Conservation (phyloP, 2,113 vertebrate species). For the Tinamus guttatus region DNA sequence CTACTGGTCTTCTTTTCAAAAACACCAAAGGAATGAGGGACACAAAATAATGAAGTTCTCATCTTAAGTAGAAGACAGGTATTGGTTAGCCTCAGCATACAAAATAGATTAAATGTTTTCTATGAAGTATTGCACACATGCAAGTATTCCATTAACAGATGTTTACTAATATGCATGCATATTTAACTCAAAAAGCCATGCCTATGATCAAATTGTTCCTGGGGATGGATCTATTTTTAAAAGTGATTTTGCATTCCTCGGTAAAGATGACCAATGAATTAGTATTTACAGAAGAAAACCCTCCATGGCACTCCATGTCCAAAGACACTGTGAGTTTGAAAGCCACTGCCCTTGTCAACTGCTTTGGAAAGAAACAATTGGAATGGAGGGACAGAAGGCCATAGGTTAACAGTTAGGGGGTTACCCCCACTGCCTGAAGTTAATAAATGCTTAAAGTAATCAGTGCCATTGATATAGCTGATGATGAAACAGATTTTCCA, state of each 20-base stretch:
- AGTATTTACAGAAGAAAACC: too few relatives aligned
- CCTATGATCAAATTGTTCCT: neutral
- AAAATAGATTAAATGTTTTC: neutral
- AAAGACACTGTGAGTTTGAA: neutral
- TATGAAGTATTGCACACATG: neutral
- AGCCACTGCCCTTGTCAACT: neutral
- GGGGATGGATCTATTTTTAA: neutral
- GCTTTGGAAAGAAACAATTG: neutral
- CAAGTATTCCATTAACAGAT: neutral
- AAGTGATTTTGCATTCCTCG: neutral
- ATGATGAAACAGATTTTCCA: neutral
- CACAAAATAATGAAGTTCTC: neutral
- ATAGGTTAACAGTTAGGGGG: neutral
- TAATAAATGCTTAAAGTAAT: neutral
- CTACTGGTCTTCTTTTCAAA: neutral
- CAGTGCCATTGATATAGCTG: neutral
- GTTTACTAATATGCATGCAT: neutral
- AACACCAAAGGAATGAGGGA: neutral
- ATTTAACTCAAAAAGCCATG: neutral
- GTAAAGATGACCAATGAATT: neutral
- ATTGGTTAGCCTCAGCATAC: neutral
- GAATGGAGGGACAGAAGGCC: neutral
- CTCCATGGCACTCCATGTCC: neutral
- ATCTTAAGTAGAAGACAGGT: neutral
- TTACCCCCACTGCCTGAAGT: neutral